Evolutionary conservation across 2,797 vertebrate species (phyloP), one percentile per base, ranked within the genome.

Genomic region (Ctenosaura bakeri): DNA sequence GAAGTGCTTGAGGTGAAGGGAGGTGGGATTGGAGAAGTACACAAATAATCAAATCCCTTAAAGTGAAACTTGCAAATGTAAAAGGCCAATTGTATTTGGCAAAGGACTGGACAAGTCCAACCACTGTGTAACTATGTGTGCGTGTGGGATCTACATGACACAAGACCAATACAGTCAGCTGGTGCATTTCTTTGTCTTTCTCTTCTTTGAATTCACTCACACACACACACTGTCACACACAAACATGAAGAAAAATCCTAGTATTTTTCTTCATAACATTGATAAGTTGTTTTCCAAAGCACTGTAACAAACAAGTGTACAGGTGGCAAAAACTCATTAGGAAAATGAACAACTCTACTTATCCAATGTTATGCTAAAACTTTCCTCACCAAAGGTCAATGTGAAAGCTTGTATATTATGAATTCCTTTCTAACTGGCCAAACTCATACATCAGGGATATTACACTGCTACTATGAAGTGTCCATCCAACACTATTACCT

Each of bases 361-460:
- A 87, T 90, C 92, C 56, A 78, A 81, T 73, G 71, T 14, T 3
- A 9, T 77, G 35, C 88, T 35, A 91, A 92, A 95, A 64, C 22
- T 66, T 38, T 88, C 52, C 26, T 91, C 91, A 92, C 66, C 86
- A 90, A 91, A 8, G 22, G 83, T 78, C 86, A 92, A 83, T 50
- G 24, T 74, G 83, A 93, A 56, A 66, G 3, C 1, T 26, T 46
- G 22, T 29, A 81, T 35, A 92, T 89, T 56, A 91, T 91, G 62
- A 92, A 74, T 1, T 6, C 91, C 91, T 94, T 92, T 90, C 87
- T 91, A 79, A 83, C 29, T 78, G 90, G 86, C 79, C 81, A 93
- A 90, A 94, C 93, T 73, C 38, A 85, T 56, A 26, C 4, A 66
- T 92, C 85, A 92, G 89, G 92, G 84, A 91, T 93, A 95, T 80